A percentile compares a stretch with the other conserved stretches of the same genome.
Evolutionary conservation across 2,113 vertebrate species (phyloP).

Genomic region (Lanius collurio): DNA sequence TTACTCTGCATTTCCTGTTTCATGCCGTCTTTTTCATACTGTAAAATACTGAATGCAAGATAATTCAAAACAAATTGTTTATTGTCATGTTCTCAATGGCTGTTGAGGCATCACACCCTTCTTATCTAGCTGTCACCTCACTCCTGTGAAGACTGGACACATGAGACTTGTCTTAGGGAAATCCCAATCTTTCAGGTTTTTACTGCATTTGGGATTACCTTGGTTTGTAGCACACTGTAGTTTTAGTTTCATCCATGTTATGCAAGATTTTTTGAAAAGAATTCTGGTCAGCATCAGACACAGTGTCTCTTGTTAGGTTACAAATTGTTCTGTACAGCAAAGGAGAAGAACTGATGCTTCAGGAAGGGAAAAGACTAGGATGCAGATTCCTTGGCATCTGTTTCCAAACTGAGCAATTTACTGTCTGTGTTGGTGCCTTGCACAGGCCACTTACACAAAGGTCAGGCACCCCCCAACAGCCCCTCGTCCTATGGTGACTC

Average conservation of each 20-base stretch:
- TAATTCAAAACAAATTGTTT: constrained; percentile 6
- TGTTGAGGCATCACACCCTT: background rate
- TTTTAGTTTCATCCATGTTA: background rate
- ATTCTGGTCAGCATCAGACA: background rate
- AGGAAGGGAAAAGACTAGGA: background rate
- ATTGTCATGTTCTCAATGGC: background rate
- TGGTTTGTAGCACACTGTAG: background rate
- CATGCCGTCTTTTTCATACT: constrained; percentile 22
- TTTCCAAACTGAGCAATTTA: background rate
- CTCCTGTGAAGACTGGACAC: background rate
- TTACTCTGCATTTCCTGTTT: constrained; percentile 51
- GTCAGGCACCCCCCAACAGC: background rate
- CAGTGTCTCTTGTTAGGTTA: background rate
- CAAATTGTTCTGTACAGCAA: background rate
- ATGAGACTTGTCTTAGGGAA: background rate
- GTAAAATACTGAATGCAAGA: constrained; percentile 36
- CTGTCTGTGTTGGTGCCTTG: background rate
- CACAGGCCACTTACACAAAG: background rate
- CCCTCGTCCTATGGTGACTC: accelerated
- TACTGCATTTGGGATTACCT: background rate
- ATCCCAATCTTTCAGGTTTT: background rate
- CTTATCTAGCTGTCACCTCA: background rate
- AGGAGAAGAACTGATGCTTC: background rate
- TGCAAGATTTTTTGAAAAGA: background rate
- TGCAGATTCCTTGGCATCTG: background rate